Evolutionary conservation across 23 tunicate species (phyloP).

Genomic region (Clavelina lepadiformis): DNA sequence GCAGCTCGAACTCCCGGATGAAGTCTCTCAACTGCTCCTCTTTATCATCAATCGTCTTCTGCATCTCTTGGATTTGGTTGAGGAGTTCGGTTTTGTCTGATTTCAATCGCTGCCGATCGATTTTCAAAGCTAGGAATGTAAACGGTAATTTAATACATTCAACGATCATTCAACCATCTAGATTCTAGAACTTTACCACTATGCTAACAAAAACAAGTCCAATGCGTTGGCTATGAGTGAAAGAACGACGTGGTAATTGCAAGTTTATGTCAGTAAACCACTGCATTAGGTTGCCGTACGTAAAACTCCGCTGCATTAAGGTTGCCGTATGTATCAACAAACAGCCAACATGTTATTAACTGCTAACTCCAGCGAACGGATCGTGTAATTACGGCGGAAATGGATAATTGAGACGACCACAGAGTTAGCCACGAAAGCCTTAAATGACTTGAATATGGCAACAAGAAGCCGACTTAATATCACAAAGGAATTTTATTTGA

Average conservation of each 20-base stretch:
- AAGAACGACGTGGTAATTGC: too few species aligned
- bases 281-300: too few species aligned
- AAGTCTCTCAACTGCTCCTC: conserved; percentile 85
- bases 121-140: conserved; percentile 23
- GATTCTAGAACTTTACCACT: neutral
- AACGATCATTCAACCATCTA: neutral
- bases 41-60: conserved; percentile 79
- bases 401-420: neutral
- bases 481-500: too few species aligned
- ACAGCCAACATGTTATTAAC: too few species aligned
- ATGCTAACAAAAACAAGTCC: neutral
- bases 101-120: conserved; percentile 49
- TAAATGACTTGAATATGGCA: neutral
- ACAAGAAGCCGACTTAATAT: neutral
- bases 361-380: too few species aligned
- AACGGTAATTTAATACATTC: neutral
- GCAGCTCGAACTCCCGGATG: conserved; percentile 62
- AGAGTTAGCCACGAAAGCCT: neutral
- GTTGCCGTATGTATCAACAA: too few species aligned
- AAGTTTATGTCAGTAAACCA: too few species aligned
- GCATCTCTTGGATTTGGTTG: conserved; percentile 67
- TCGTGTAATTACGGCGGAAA: too few species aligned
- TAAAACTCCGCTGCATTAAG: too few species aligned
- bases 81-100: conserved; percentile 61
- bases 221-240: neutral